Conservation (phyloP, 1,140 invertebrate genomes). For the Nasonia giraulti region DNA sequence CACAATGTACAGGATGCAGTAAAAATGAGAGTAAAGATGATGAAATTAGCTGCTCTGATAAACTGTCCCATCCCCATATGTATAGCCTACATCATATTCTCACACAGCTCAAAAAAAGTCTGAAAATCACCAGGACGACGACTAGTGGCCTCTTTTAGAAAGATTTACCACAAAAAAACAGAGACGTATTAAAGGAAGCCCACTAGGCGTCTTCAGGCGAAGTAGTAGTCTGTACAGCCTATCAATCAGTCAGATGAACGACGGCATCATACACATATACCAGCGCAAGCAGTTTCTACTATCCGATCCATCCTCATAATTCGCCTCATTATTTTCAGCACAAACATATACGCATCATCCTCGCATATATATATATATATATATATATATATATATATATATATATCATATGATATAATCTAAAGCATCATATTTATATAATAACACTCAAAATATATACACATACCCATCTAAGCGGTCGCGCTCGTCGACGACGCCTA, state of each 20-base stretch:
- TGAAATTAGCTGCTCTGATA: slow-evolving; percentile 7
- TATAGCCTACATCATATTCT: neutral
- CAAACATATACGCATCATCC: neutral
- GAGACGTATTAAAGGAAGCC: no score
- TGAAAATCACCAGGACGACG: no score
- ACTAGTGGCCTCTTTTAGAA: no score
- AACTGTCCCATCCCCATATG: neutral
- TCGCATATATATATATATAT: neutral
- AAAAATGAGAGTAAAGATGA: slow-evolving; percentile 18
- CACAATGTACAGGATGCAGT: slow-evolving; percentile 28
- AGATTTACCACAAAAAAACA: no score
- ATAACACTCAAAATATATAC: neutral
- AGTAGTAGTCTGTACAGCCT: neutral
- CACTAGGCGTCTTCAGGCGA: neutral
- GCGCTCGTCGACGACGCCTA: neutral
- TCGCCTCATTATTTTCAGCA: slow-evolving; percentile 35
- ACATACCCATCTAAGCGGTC: neutral
- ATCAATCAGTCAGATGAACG: neutral
- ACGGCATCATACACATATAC: neutral
- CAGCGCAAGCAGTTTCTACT: neutral
- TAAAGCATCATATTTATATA: neutral
- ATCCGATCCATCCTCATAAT: neutral
- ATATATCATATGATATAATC: neutral
- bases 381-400: neutral
- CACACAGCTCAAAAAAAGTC: neutral